Conservation (phyloP, 2,888 invertebrate species). For the Harpagoxenus sublaevis region DNA sequence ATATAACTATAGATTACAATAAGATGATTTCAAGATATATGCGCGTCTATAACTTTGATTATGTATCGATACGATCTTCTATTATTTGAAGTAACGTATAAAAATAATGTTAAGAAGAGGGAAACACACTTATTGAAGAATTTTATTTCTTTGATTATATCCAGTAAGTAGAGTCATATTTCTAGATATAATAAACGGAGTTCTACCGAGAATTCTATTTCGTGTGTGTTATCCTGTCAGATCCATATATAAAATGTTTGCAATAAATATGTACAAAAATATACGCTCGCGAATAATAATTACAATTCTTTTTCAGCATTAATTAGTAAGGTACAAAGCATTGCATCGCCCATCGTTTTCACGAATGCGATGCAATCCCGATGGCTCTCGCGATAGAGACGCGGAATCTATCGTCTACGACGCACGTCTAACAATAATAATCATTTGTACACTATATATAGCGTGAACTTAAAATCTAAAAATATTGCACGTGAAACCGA, state of each 20-base stretch:
- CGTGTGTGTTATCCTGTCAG: slow-evolving; percentile 26
- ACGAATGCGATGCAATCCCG: slow-evolving; percentile 51
- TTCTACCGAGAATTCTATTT: slow-evolving; percentile 30
- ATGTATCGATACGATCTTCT: slow-evolving; percentile 4
- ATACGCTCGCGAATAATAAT: slow-evolving; percentile 37
- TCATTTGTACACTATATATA: slow-evolving; percentile 69
- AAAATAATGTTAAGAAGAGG: background rate
- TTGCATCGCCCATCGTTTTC: slow-evolving; percentile 38
- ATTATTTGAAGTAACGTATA: slow-evolving; percentile 4
- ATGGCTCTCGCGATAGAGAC: slow-evolving; percentile 64
- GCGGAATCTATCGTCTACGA: slow-evolving; percentile 14
- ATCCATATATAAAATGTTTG: slow-evolving; percentile 45
- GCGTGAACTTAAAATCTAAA: slow-evolving; percentile 59
- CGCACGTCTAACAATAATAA: slow-evolving; percentile 41
- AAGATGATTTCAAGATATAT: background rate
- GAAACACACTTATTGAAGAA: background rate
- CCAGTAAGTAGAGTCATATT: background rate
- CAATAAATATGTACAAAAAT: slow-evolving; percentile 73
- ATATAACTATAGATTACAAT: background rate
- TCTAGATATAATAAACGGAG: slow-evolving; percentile 36
- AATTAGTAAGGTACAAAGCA: slow-evolving; percentile 42
- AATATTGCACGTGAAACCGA: slow-evolving; percentile 71
- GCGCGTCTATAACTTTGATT: background rate
- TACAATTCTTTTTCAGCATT: slow-evolving; percentile 22
- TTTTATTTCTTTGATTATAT: slow-evolving; percentile 18